phyloP scores from a whole-genome alignment of 2,888 invertebrate genomes.

The Rhogogaster chlorosoma region DNA sequence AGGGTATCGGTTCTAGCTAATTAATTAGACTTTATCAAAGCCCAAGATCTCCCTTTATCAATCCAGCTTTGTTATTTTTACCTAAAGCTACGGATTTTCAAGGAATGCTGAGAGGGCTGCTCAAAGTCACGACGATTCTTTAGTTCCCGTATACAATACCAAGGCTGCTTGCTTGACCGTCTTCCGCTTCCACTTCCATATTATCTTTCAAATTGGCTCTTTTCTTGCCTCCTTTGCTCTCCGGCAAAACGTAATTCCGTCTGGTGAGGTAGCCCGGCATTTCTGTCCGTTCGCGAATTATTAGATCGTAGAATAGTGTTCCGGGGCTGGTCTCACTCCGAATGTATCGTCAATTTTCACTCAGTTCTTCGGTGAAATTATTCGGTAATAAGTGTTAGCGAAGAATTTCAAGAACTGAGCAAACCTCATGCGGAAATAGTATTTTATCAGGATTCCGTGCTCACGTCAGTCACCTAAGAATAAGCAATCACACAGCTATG shows the following conservation, averaged over 20 bases:
- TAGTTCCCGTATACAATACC: background rate
- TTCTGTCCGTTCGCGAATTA: background rate
- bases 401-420: background rate
- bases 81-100: background rate
- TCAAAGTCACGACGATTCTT: background rate
- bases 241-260: background rate
- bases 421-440: background rate
- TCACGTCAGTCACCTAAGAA: background rate
- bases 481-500: background rate
- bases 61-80: background rate
- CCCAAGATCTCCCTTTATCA: background rate
- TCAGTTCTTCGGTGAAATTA: background rate
- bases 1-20: background rate
- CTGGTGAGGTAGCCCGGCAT: background rate
- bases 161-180: background rate
- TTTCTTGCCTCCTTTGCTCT: background rate
- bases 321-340: background rate
- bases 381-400: background rate
- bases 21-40: conserved; percentile 14
- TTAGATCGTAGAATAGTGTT: background rate
- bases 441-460: background rate
- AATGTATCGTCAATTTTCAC: background rate
- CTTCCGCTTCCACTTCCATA: conserved; percentile 3
- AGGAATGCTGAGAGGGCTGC: background rate
- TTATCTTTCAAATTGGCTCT: background rate